Base-by-base conservation (phyloP, 1,140 invertebrate species). In the Drosophila sturtevanti region DNA sequence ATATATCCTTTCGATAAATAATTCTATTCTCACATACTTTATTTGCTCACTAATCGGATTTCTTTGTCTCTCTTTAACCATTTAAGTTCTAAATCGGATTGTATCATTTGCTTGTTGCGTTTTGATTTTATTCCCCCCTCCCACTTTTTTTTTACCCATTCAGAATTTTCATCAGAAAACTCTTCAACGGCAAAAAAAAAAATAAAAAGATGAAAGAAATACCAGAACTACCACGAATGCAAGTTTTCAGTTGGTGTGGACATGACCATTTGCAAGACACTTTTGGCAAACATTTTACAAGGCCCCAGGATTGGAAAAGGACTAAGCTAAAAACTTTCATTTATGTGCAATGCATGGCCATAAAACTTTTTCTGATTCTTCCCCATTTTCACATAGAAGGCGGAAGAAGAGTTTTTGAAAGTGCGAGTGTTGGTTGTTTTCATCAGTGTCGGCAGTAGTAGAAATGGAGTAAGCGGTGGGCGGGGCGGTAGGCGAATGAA, bases 271-370 rank as follows among this genome's bases (percentile, higher is more conserved):
- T 75, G 72, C 63, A 75, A 75, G 72, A 75, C 72, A 75, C 72
- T 75, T 75, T 68, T 72, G 72, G 62, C 73, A 75, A 72, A 61
- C 59, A 75, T 75, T 75, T 75, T 75, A 75, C 72, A 75, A 75
- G 72, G 56, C 75, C 38, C 66, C 44, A 34, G 66, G 31, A 63
- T 38, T 31, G 37, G 41, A 56, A 61, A 62, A 64, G 62, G 70
- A 71, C 73, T 51, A 64, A 77, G 75, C 79, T 48, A 79, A 77
- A 85, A 86, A 81, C 82, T 82, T 86, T 87, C 82, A 86, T 86
- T 86, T 86, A 86, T 86, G 82, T 86, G 68, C 82, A 81, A 73
- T 77, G 84, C 84, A 86, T 74, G 84, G 75, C 72, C 82, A 86
- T 87, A 86, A 86, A 86, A 86, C 79, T 87, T 87, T 85, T 67